Conservation (phyloP, 2,797 vertebrate species). For the Tapera naevia region DNA sequence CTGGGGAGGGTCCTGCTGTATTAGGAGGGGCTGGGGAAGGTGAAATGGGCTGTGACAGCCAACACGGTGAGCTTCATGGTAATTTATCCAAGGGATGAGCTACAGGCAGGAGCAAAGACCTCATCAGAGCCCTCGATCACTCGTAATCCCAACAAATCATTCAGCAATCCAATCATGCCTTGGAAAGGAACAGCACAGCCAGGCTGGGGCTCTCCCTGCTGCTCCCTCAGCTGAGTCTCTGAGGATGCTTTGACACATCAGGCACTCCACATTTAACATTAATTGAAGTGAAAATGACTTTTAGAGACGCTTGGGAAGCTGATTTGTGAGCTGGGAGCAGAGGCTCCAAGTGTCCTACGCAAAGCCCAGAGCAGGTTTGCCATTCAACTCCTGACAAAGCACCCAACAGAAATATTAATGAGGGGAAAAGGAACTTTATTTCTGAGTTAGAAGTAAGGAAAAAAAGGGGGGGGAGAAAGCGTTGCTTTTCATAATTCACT, state of each 20-base stretch:
- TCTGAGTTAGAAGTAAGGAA: not conserved
- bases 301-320: not conserved
- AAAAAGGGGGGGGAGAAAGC: not conserved
- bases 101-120: not conserved
- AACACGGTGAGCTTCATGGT: accelerated
- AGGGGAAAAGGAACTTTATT: not conserved
- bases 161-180: not conserved
- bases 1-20: accelerated
- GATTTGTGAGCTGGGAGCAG: not conserved
- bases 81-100: not conserved
- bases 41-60: not conserved
- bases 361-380: not conserved
- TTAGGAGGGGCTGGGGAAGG: not conserved
- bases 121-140: not conserved
- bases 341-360: not conserved
- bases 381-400: not conserved
- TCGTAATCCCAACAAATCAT: not conserved
- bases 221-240: not conserved
- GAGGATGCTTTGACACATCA: not conserved
- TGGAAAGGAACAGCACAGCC: not conserved
- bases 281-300: not conserved
- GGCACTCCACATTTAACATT: not conserved
- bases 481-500: not conserved
- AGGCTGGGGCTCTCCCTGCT: not conserved
- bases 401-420: not conserved